These are phyloP conservation scores for Redunca redunca DNA, from an alignment of 2,113 vertebrate genomes.

Conservation along the genomic window DNA sequence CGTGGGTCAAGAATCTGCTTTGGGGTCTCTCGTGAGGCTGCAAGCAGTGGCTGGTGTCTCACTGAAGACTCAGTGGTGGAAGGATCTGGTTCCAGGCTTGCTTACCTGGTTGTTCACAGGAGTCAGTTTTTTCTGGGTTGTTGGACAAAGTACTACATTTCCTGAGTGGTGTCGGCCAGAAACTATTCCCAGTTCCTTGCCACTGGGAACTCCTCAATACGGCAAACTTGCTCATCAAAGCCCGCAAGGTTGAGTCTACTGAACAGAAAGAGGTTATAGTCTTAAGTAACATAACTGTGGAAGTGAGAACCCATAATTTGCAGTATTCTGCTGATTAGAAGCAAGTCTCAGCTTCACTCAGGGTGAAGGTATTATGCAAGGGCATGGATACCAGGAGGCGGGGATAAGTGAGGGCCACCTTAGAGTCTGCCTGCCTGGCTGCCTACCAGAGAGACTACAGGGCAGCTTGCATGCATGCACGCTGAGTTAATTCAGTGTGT, in stretches of 20 bases:
- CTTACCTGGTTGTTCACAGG: neutral
- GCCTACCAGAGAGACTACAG: neutral
- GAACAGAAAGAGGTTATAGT: neutral
- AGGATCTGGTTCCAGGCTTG: neutral
- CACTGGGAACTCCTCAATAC: neutral
- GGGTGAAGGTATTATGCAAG: neutral
- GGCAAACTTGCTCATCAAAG: neutral
- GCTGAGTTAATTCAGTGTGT: neutral
- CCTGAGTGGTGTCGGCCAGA: neutral
- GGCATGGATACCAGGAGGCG: too few species aligned
- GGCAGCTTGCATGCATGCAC: rapidly evolving
- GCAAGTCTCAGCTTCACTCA: neutral
- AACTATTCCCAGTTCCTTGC: neutral
- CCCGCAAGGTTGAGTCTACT: neutral
- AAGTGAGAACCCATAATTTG: neutral
- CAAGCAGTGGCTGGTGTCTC: neutral
- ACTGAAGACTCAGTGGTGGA: neutral
- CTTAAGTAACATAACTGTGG: neutral
- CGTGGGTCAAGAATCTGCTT: neutral
- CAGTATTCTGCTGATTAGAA: neutral
- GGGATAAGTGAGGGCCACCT: neutral
- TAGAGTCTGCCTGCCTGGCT: neutral
- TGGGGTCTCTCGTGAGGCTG: neutral
- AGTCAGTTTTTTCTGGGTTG: neutral
- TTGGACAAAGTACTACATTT: neutral